phyloP scores from a whole-genome alignment of 30 jellyfish, hydroid and myxozoan species.

The Mastigias papua region DNA sequence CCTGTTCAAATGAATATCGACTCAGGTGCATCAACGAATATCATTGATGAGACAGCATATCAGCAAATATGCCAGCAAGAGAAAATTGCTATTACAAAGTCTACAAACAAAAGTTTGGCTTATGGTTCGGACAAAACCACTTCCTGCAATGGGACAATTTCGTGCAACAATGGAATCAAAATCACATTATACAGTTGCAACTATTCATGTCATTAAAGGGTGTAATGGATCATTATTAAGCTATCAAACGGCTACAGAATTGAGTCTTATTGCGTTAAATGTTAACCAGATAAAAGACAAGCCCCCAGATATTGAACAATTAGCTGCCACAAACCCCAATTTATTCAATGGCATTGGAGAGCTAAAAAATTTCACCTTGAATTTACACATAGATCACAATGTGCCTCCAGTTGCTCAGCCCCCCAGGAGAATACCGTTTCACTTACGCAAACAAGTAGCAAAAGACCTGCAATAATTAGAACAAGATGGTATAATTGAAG shows the following conservation, averaged over 20 bases:
- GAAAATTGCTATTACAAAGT: slow-evolving; percentile 3
- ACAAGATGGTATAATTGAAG: slow-evolving; percentile 41
- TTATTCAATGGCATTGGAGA: slow-evolving; percentile 31
- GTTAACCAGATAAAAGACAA: slow-evolving; percentile 13
- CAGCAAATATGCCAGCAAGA: not conserved
- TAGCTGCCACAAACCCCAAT: not conserved
- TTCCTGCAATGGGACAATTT: slow-evolving; percentile 25
- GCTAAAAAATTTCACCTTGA: slow-evolving; percentile 24
- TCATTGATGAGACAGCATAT: slow-evolving; percentile 22
- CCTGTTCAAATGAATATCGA: slow-evolving; percentile 20
- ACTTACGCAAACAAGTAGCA: slow-evolving; percentile 35
- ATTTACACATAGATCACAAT: slow-evolving; percentile 44
- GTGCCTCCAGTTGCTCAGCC: slow-evolving; percentile 65
- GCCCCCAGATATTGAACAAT: not conserved
- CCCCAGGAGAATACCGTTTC: slow-evolving; percentile 47
- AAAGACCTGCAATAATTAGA: slow-evolving; percentile 28
- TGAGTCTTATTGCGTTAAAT: slow-evolving; percentile 23
- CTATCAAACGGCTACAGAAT: slow-evolving; percentile 31
- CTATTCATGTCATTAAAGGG: slow-evolving; percentile 42
- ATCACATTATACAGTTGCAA: not conserved
- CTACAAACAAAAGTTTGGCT: slow-evolving; percentile 21
- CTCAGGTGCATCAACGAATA: slow-evolving; percentile 40
- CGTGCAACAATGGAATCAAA: slow-evolving; percentile 18
- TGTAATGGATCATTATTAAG: slow-evolving; percentile 27
- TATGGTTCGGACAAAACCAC: slow-evolving; percentile 27